phyloP scores from a whole-genome alignment of 2,113 vertebrate species.

The Cacatua alba region DNA sequence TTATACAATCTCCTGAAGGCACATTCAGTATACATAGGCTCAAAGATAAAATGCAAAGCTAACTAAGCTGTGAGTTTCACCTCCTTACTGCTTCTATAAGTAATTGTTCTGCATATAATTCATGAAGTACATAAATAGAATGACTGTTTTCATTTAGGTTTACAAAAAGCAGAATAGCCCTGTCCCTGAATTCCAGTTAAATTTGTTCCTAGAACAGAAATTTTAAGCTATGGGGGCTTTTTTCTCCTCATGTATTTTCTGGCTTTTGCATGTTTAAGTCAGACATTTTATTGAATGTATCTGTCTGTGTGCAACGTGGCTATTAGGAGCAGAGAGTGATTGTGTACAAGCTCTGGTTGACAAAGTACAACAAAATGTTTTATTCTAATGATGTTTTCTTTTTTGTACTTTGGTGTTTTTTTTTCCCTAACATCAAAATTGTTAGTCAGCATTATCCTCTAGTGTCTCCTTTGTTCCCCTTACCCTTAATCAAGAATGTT shows the following conservation, averaged over 20 bases:
- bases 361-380: not conserved
- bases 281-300: not conserved
- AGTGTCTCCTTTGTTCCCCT: constrained; percentile 36
- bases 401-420: constrained; percentile 1
- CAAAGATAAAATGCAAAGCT: not conserved
- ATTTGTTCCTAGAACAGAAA: not conserved
- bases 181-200: not conserved
- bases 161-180: not conserved
- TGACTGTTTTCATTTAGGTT: not conserved
- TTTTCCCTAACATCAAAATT: not conserved
- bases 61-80: not conserved
- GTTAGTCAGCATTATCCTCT: constrained; percentile 45
- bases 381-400: not conserved
- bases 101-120: not conserved
- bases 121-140: not conserved
- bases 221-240: fast-evolving
- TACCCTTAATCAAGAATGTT: not conserved
- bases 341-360: not conserved
- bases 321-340: not conserved
- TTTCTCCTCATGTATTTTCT: not conserved
- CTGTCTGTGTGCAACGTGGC: not conserved
- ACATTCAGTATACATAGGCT: not conserved
- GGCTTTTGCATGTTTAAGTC: constrained; percentile 35
- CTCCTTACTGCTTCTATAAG: not conserved
- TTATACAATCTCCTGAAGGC: not conserved